These are phyloP conservation scores for Rhinolophus ferrumequinum DNA, from an alignment of 2,113 vertebrate genomes.

Conservation along the genomic window DNA sequence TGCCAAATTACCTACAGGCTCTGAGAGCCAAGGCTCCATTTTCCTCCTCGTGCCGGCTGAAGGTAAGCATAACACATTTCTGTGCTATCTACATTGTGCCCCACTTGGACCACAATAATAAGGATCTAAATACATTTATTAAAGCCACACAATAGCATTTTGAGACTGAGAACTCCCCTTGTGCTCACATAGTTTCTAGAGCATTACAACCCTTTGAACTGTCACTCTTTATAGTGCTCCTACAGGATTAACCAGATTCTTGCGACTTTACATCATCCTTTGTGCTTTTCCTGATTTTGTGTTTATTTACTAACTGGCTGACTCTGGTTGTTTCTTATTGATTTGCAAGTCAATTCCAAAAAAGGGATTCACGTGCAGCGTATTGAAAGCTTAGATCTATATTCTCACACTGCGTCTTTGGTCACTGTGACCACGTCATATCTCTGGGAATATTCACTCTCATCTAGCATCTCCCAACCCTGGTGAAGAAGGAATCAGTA, in stretches of 20 bases:
- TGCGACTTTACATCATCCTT: not conserved
- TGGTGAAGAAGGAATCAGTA: not conserved
- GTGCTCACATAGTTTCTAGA: not conserved
- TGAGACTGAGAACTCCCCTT: not conserved
- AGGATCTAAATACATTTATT: not conserved
- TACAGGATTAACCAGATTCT: not conserved
- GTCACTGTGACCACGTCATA: not conserved
- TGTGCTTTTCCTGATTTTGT: not conserved
- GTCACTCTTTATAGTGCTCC: not conserved
- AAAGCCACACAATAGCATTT: not conserved
- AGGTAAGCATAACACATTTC: not conserved
- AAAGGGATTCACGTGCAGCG: not conserved
- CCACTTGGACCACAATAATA: not conserved
- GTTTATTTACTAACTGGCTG: conserved; percentile 3
- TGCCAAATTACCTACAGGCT: not conserved
- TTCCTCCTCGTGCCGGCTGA: not conserved
- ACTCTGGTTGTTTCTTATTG: not conserved
- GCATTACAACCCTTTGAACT: not conserved
- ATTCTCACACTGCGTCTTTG: not conserved
- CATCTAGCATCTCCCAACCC: not conserved
- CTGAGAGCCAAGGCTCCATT: not conserved
- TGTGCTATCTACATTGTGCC: not conserved
- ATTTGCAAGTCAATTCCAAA: not conserved
- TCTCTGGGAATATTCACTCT: not conserved
- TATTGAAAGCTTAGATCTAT: not conserved